Evolutionary conservation across 1,140 invertebrate species (phyloP), one percentile per base, ranked within the genome.

Genomic region (Gerris buenoi): DNA sequence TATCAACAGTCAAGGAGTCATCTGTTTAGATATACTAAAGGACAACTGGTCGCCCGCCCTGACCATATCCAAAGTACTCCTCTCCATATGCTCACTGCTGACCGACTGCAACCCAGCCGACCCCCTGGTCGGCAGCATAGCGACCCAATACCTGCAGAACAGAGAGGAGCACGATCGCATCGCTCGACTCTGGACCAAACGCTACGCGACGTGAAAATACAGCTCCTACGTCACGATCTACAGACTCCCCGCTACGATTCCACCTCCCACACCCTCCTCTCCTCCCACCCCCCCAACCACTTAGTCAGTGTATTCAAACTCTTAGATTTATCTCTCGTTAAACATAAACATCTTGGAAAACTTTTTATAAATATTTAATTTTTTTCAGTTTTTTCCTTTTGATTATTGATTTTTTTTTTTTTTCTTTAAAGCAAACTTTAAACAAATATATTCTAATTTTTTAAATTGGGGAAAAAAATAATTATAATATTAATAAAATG

Each of bases 101-200:
- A 95, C 92, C 79, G 93, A 97, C 79, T 95, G 92, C 76, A 96
- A 96, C 87, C 93, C 93, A 82, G 92, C 92, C 74, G 95, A 98
- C 84, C 95, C 96, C 2, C 79, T 98, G 73, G 96, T 98, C 56
- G 95, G 95, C 66, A 97, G 92, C 78, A 98, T 99, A 82, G 95
- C 95, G 46, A 95, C 93, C 70, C 94, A 98, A 83, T 98, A 96
- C 82, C 82, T 97, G 71, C 92, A 95, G 78, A 97, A 98, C 81
- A 84, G 95, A 66, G 91, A 95, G 79, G 95, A 98, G 78, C 95
- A 98, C 75, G 96, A 99, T 81, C 88, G 93, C 76, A 95, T 95
- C 78, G 96, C 96, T 70, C 86, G 95, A 76, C 86, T 96, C 71
- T 99, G 96, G 96, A 98, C 95, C 73, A 97, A 97, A 79, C 86